Evolutionary conservation across 2,888 invertebrate species (phyloP), one percentile per base, ranked within the genome.

Genomic region (Odiellus spinosus): DNA sequence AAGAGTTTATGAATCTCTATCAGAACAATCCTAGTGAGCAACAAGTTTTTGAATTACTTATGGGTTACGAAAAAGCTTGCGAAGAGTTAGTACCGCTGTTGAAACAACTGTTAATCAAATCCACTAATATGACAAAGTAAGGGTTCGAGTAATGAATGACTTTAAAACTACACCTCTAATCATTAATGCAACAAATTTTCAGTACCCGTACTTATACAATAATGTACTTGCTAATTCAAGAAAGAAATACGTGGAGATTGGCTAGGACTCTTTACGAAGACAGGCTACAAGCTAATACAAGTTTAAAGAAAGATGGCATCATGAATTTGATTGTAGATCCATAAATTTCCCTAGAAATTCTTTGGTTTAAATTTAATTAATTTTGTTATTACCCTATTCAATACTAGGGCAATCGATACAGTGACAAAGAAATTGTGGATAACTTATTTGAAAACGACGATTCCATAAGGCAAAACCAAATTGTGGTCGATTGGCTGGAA

Each of bases 401-500:
- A 38, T 38, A 58, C 38, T 50, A 60, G 51, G 56, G 58, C 12
- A 59, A 62, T 42, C 60, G 65, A 47, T 66, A 69, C 38, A 78
- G 76, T 58, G 79, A 79, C 54, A 73, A 74, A 59, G 67, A 72
- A 48, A 70, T 77, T 44, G 69, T 76, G 45, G 67, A 71, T 40
- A 65, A 68, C 54, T 64, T 79, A 26, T 77, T 73, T 58, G 73
- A 73, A 59, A 68, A 67, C 49, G 74, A 78, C 55, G 59, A 65
- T 48, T 63, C 64, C 58, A 73, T 71, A 10, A 57, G 71, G 52
- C 70, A 71, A 59, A 67, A 58, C 59, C 85, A 93, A 64, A 64
- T 90, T 42, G 77, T 93, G 36, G 80, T 91, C 19, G 91, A 91
- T 65, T 93, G 93, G 93, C 64, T 93, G 45, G 93, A 93, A 66